phyloP scores from a whole-genome alignment of 1,140 invertebrate species.

The Trachymyrmex septentrionalis region DNA sequence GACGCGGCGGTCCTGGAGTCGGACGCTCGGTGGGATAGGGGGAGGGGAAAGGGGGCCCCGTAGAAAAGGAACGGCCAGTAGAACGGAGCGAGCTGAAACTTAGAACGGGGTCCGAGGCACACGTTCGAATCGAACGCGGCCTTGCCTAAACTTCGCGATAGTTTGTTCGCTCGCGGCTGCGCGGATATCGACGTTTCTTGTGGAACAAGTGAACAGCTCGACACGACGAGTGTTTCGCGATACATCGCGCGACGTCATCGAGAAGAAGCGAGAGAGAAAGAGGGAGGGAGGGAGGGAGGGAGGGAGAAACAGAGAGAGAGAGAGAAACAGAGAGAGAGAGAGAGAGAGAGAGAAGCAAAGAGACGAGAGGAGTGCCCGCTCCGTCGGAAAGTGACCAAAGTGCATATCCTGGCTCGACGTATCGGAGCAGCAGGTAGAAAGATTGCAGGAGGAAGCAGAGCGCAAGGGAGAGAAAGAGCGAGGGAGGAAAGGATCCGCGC shows the following conservation, averaged over 20 bases:
- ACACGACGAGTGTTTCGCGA: neutral
- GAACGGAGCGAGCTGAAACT: conserved; percentile 48
- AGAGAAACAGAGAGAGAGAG: neutral
- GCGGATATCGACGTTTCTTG: neutral
- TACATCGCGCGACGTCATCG: neutral
- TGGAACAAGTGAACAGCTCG: neutral
- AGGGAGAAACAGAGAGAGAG: neutral
- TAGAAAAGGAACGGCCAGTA: conserved; percentile 64
- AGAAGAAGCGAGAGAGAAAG: neutral
- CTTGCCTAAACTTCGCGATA: conserved; percentile 70
- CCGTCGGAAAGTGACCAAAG: neutral
- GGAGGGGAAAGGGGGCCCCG: neutral
- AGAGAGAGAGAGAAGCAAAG: neutral
- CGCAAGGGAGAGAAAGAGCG: neutral
- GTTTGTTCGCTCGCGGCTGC: conserved; percentile 24
- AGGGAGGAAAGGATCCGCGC: conserved; percentile 33
- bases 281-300: neutral
- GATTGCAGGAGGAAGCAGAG: neutral
- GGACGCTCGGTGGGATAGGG: neutral
- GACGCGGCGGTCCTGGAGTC: conserved; percentile 47
- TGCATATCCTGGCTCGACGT: neutral
- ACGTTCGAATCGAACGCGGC: conserved; percentile 67
- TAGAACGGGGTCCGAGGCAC: conserved; percentile 65
- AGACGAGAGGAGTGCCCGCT: neutral
- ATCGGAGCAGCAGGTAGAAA: conserved; percentile 20